These are phyloP conservation scores for Hypolimnas misippus DNA, from an alignment of 2,888 invertebrate genomes.

Conservation along the genomic window DNA sequence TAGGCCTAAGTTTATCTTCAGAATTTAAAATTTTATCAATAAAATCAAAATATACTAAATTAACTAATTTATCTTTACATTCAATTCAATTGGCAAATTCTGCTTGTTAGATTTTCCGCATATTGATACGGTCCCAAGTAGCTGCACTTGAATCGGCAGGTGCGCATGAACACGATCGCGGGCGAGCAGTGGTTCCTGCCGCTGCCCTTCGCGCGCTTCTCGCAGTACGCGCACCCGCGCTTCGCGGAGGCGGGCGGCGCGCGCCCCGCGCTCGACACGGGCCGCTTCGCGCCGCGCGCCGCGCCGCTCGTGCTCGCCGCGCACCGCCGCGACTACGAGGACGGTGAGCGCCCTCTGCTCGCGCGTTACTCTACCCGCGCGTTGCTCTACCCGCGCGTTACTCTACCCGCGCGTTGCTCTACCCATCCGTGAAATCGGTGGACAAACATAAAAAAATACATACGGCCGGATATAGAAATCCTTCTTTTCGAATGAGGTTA, in stretches of 20 bases:
- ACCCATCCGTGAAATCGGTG: background rate
- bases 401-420: background rate
- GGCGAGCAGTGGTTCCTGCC: constrained; percentile 96
- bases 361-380: no score
- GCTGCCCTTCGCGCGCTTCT: constrained; percentile 95
- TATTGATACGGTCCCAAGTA: no score
- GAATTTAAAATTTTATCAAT: no score
- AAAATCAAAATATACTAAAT: no score
- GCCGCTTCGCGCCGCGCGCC: constrained; percentile 87
- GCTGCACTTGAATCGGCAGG: no score
- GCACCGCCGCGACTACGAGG: constrained; percentile 91
- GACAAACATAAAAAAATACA: no score
- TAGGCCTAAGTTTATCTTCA: no score
- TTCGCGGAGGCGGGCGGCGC: constrained; percentile 84
- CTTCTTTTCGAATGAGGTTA: no score
- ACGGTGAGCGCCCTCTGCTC: constrained; percentile 17
- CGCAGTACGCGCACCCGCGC: constrained; percentile 90
- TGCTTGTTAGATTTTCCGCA: no score
- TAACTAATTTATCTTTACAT: no score
- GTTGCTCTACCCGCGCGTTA: background rate
- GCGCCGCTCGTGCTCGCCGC: constrained; percentile 90
- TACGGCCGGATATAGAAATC: no score
- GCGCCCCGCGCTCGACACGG: constrained; percentile 86
- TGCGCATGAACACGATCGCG: constrained; percentile 96
- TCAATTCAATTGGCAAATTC: no score